phyloP scores from a whole-genome alignment of 2,797 vertebrate species.

The Sebastes alutus region DNA sequence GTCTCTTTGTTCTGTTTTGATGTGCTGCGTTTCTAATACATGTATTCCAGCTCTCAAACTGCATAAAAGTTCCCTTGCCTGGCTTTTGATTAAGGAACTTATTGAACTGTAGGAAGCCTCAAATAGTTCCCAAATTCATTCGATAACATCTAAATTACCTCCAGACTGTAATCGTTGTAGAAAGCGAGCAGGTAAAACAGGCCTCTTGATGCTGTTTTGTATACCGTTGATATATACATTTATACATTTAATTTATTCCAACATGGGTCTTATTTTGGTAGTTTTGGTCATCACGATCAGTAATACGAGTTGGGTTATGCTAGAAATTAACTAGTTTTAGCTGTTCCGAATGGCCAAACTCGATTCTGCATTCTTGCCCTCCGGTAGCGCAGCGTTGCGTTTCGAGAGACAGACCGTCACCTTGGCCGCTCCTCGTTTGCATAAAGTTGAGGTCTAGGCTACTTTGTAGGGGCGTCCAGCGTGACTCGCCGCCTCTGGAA shows the following conservation, averaged over 20 bases:
- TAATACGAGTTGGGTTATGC: background rate
- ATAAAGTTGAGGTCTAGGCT: no score
- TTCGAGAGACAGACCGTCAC: no score
- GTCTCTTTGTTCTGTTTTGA: slow-evolving; percentile 73
- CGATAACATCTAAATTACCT: slow-evolving; percentile 10
- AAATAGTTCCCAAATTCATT: slow-evolving; percentile 37
- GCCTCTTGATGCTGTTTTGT: background rate
- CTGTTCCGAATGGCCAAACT: background rate
- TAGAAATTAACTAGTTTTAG: background rate
- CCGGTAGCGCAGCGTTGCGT: no score
- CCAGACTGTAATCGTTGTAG: background rate
- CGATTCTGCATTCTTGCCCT: no score
- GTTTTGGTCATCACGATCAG: background rate
- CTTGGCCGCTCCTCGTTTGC: no score
- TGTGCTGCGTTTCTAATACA: slow-evolving; percentile 45
- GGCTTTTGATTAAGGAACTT: slow-evolving; percentile 56
- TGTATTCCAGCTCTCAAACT: slow-evolving; percentile 36
- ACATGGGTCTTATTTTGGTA: background rate
- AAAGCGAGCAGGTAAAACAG: background rate
- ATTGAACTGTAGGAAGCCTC: slow-evolving; percentile 24
- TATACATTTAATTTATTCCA: background rate
- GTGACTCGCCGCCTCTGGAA: no score
- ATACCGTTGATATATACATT: background rate
- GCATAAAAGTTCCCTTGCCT: slow-evolving; percentile 45
- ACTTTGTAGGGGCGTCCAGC: no score